phyloP scores from a whole-genome alignment of 2,888 invertebrate species.

The Pristionchus mayeri region DNA sequence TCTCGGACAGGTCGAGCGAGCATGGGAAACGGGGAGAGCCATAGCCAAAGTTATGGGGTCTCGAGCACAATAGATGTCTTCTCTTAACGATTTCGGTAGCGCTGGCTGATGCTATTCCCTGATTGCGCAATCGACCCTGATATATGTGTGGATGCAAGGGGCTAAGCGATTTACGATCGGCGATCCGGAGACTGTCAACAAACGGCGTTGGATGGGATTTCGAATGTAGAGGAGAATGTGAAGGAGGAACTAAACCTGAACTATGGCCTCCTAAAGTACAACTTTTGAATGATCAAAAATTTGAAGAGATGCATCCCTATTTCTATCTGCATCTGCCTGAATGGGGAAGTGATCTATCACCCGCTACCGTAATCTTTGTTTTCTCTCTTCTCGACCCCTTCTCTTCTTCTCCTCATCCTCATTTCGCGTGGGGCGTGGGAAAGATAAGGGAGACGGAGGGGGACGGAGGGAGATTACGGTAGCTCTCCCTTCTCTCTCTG shows the following conservation, averaged over 20 bases:
- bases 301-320: too few species aligned
- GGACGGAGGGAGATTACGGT: neutral
- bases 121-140: slow-evolving; percentile 12
- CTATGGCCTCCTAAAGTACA: too few species aligned
- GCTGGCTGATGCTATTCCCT: neutral
- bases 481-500: neutral
- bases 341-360: too few species aligned
- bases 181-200: neutral
- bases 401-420: slow-evolving; percentile 13
- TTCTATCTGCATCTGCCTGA: too few species aligned
- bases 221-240: too few species aligned
- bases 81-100: slow-evolving; percentile 29
- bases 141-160: neutral
- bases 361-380: slow-evolving; percentile 37
- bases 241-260: neutral
- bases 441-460: slow-evolving; percentile 7
- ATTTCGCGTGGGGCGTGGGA: slow-evolving; percentile 44
- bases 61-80: slow-evolving; percentile 31
- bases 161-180: slow-evolving; percentile 20
- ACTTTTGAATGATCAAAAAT: neutral
- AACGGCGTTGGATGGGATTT: too few species aligned
- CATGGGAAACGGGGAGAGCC: too few species aligned
- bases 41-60: slow-evolving; percentile 22
- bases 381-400: neutral
- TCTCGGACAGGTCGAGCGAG: too few species aligned